A percentile compares a stretch with the other conserved stretches of the same genome.
These are phyloP conservation scores for Chinchilla lanigera DNA, from an alignment of 2,113 vertebrate genomes.

Conservation along the genomic window DNA sequence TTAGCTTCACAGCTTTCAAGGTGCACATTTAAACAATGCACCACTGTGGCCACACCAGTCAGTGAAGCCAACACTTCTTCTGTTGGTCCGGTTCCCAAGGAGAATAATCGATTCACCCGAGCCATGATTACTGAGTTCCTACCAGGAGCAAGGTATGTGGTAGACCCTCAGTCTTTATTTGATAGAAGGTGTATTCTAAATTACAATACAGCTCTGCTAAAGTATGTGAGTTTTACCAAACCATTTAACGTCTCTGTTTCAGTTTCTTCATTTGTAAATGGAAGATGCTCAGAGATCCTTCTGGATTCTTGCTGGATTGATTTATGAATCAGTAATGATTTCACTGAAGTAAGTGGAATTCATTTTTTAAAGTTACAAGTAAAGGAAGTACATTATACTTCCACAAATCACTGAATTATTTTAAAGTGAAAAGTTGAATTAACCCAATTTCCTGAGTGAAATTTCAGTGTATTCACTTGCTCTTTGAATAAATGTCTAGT, in stretches of 20 bases:
- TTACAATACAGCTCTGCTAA: not conserved
- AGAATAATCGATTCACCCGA: not conserved
- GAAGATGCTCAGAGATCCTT: not conserved
- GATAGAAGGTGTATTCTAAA: not conserved
- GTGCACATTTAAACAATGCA: not conserved
- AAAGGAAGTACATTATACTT: conserved; percentile 45
- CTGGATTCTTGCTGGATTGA: not conserved
- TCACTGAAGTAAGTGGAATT: not conserved
- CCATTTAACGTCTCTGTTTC: not conserved
- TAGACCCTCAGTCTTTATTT: not conserved
- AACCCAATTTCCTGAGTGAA: not conserved
- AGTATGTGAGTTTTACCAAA: not conserved
- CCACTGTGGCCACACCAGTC: too few relatives aligned
- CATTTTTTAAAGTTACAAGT: conserved; percentile 24
- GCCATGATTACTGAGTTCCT: not conserved
- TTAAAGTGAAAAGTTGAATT: conserved; percentile 53
- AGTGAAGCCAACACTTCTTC: not conserved
- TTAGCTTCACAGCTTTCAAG: not conserved
- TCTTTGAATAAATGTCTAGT: conserved; percentile 46
- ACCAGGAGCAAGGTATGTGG: not conserved
- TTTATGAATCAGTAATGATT: conserved; percentile 1
- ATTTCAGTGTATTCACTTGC: not conserved
- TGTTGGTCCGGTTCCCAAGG: not conserved
- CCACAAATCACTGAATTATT: conserved; percentile 10
- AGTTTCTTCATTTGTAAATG: not conserved